Percentiles rank a stretch among this genome's conserved stretches.
Conservation (phyloP, 2,797 vertebrate genomes). For the Tadarida brasiliensis region DNA sequence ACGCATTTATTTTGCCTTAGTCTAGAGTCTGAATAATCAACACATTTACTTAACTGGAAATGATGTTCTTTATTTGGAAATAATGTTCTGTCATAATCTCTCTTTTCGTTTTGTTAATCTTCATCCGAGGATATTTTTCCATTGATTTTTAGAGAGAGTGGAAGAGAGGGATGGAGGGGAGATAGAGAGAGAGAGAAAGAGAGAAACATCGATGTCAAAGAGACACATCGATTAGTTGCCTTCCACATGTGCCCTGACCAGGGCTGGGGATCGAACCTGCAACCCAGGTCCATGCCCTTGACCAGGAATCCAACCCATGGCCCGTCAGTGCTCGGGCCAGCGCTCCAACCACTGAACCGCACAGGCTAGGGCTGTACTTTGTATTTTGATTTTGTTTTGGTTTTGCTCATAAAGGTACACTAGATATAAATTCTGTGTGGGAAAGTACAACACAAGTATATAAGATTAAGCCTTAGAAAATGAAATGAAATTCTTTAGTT, state of each 20-base stretch:
- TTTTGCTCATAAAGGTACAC: conserved; percentile 25
- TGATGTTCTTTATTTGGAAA: not conserved
- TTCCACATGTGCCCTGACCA: not conserved
- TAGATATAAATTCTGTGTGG: conserved; percentile 2
- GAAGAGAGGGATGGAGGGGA: not conserved
- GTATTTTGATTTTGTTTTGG: conserved; percentile 26
- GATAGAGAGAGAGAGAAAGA: not conserved
- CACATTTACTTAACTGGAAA: not conserved
- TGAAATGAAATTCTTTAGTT: conserved; percentile 50
- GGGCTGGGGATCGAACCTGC: not conserved
- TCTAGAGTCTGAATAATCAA: conserved; percentile 24
- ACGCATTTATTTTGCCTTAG: conserved; percentile 4
- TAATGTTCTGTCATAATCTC: not conserved
- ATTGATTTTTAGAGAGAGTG: not conserved
- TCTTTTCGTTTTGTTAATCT: not conserved
- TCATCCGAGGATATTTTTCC: not conserved
- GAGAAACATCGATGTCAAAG: not conserved
- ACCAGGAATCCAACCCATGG: not conserved
- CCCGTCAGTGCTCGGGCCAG: too few species aligned
- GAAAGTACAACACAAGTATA: not conserved
- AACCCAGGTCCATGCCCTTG: not conserved
- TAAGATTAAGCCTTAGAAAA: conserved; percentile 48
- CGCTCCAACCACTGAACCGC: not conserved
- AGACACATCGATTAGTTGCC: not conserved
- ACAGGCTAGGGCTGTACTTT: not conserved